Base-by-base conservation (phyloP, 2,888 invertebrate species). In the Serrognathus titanus region DNA sequence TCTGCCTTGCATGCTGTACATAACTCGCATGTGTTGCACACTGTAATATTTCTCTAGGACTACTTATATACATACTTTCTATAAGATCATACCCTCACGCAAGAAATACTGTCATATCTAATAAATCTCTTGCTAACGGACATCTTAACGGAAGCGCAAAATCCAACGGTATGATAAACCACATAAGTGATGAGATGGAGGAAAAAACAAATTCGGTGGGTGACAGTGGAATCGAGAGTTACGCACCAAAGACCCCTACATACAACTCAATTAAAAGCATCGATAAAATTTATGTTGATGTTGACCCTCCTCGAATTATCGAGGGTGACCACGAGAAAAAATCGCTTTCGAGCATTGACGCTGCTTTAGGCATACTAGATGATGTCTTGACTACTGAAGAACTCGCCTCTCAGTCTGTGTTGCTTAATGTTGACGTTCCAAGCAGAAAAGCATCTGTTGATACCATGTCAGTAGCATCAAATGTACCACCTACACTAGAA, bases 401-500 rank as follows among this genome's bases (percentile, higher is more conserved):
- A 24, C 48, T 47, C 2, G 41, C 45, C 24, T 37, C 48, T 36
- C 39, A 24, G 6, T 36, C 48, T 48, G 20, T 43, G 43, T 48
- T 39, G 53, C 5, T 45, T 39, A n/a, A 38, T 49, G 36, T 37
- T 8, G 57, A 58, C 53, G 24, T 52, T 52, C 53, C 54, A 37
- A 57, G 62, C 39, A 67, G 69, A 58, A 70, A 68, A 59, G 54
- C 63, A 57, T 72, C 71, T 40, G 61, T 63, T 52, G 70, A 67
- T 63, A 63, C 67, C 48, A 54, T 68, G 53, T 70, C 71, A 38
- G 63, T 61, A 60, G 59, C 60, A 20, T 65, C 65, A 9, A 63
- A 60, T 48, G 55, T 60, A 35, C 62, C 64, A 24, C 59, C 58
- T 58, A 31, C 24, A 3, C 66, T 81, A 75, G 82, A 83, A 71